phyloP scores from a whole-genome alignment of 1,140 invertebrate genomes.

The Platorchestia sp. region DNA sequence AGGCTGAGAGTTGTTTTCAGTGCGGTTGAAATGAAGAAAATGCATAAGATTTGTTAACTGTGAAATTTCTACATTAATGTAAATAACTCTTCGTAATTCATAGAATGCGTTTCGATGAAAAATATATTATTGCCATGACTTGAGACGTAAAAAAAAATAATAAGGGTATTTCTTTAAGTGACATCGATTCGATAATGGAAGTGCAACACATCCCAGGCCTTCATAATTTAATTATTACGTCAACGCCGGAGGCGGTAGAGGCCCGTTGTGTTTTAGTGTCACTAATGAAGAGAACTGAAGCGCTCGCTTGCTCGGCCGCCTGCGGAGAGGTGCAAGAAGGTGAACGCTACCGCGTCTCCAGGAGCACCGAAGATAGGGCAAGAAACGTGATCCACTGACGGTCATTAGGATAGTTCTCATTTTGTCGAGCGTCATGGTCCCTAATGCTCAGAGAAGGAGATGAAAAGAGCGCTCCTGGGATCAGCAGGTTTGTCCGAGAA shows the following conservation, averaged over 20 bases:
- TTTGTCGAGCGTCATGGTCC: constrained; percentile 54
- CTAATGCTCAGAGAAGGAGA: constrained; percentile 54
- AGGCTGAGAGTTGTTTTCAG: no score
- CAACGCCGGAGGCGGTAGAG: neutral
- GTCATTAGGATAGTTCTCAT: constrained; percentile 53
- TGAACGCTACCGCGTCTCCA: constrained; percentile 37
- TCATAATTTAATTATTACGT: neutral
- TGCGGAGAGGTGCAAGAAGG: neutral
- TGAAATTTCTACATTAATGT: no score
- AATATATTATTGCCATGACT: no score
- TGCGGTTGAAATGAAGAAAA: no score
- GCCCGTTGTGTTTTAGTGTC: neutral
- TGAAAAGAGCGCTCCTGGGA: constrained; percentile 46
- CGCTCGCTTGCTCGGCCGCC: neutral
- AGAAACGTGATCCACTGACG: constrained; percentile 48
- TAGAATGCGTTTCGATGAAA: no score
- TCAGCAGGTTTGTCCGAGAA: constrained; percentile 54
- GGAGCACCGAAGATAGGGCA: constrained; percentile 46
- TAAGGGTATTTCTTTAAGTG: neutral
- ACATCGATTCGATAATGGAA: neutral
- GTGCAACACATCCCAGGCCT: neutral
- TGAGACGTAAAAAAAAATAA: no score
- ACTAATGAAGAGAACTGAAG: neutral
- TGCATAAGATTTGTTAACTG: no score
- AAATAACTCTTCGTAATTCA: no score